phyloP scores from a whole-genome alignment of 2,797 vertebrate species.

The Margarornis squamiger region DNA sequence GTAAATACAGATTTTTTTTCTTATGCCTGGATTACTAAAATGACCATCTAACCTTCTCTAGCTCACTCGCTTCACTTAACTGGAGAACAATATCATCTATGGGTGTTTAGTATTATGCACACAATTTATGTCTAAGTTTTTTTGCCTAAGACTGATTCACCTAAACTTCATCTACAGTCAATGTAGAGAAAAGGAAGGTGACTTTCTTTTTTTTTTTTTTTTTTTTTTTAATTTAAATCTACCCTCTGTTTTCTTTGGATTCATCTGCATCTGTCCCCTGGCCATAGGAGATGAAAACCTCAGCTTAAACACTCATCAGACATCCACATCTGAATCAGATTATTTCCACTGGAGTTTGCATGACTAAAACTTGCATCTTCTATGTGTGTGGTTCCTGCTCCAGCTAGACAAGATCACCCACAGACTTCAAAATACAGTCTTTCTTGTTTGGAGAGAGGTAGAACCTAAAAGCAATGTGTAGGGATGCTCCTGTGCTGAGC shows the following conservation, averaged over 20 bases:
- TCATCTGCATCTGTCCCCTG: not conserved
- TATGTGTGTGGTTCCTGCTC: not conserved
- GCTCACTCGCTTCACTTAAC: not conserved
- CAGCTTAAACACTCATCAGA: not conserved
- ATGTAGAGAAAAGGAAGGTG: not conserved
- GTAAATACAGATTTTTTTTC: not conserved
- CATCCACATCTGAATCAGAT: rapidly evolving
- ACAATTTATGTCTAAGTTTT: not conserved
- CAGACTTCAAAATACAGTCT: not conserved
- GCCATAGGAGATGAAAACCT: not conserved
- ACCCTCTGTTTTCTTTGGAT: rapidly evolving
- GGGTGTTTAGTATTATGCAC: not conserved
- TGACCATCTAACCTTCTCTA: not conserved
- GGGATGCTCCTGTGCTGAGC: rapidly evolving
- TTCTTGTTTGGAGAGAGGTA: rapidly evolving
- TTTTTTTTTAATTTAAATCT: not conserved
- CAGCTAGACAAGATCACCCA: rapidly evolving
- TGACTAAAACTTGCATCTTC: not conserved
- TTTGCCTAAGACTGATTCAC: not conserved
- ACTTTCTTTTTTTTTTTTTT: not conserved
- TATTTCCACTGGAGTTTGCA: not conserved
- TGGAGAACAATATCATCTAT: rapidly evolving
- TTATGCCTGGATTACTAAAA: not conserved
- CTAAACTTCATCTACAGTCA: not conserved
- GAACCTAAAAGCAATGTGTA: not conserved